Evolutionary conservation across 1,140 invertebrate species (phyloP), one percentile per base, ranked within the genome.

Genomic region (Phortica variegata): DNA sequence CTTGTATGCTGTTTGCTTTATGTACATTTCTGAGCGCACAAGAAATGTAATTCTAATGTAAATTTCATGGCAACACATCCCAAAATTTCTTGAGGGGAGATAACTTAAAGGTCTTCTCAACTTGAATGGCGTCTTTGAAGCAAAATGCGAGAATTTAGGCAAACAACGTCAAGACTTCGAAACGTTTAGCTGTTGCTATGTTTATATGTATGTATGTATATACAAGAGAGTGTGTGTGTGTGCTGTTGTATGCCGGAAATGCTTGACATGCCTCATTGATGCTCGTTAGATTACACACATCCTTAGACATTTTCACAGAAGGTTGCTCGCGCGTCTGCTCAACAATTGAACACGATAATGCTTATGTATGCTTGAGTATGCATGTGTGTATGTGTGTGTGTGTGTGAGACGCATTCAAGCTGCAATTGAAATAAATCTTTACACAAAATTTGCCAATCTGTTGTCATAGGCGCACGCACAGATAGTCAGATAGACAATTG

Each of bases 251-350:
- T 45, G 49, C 38, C 63, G 63, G 65, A 68, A 63, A 63, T 69
- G 57, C 58, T 68, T 68, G 60, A 63, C 58, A 68, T 68, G 63
- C 49, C 63, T 69, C 63, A 68, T 68, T 68, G 63, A 60, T 54
- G 60, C 60, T 63, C 61, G 61, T 65, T 65, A 65, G 61, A 54
- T 60, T 61, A 65, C 61, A 26, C 10, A 26, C 5, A 26, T 26
- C 5, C 23, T 5, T 6, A 6, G 23, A 26, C 10, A 10, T 26
- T 63, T 63, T 61, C 57, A 54, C 40, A 36, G 38, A 39, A 47
- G 32, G 43, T 16, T 13, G 43, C 31, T 39, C 23, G 41, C 37
- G 16, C 33, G 33, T 10, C 33, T 34, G 5, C 4, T 34, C 33
- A n/a, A n/a, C n/a, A n/a, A n/a, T n/a, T 34, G 33, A 34, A n/a